Base-by-base conservation (phyloP, 1,140 invertebrate species). In the Ladona fulva region DNA sequence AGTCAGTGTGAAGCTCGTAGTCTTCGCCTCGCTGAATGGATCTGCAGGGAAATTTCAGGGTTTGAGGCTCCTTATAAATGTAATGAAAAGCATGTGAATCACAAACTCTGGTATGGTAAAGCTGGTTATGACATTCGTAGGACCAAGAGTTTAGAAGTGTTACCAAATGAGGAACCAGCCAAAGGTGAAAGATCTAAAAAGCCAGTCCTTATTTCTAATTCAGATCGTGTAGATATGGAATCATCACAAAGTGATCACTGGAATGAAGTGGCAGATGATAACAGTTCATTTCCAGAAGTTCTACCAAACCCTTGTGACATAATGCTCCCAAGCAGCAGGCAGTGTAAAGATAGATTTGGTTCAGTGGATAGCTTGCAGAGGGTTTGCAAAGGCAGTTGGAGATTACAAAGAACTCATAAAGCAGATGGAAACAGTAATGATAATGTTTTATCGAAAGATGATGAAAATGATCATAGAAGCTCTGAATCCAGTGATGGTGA, bases 21-120 rank as follows among this genome's bases (percentile, higher is more conserved):
- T 75, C 84, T 88, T 74, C 89, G 91, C 80, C 85, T 94, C 25
- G 90, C 92, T 80, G 90, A 92, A 78, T 92, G 90, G 87, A 80
- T 93, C 11, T 87, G 80, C 42, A 78, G 79, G n/a, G 79, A 80
- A 25, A 66, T 81, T 24, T 66, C 52, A 16, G 52, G 52, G 3
- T 66, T 3, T 66, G 52, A 66, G 52, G 52, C 16, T 66, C 52
- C 14, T 16, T 19, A 16, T 22, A 22, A 22, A 66, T 19, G 14
- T 16, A 19, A 16, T 66, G 52, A 66, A 12, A 66, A 22, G n/a
- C 52, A 16, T 22, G 14, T 66, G 52, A 66, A 22, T 66, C 52
- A 66, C 1, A 22, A 66, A 22, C 14, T 19, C 12, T 66, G 52
- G 14, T 22, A 22, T 66, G n/a, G 16, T 22, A 66, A 66, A 22